Evolutionary conservation across 2,797 vertebrate species (phyloP).

Genomic region (Novumbra hubbsi): DNA sequence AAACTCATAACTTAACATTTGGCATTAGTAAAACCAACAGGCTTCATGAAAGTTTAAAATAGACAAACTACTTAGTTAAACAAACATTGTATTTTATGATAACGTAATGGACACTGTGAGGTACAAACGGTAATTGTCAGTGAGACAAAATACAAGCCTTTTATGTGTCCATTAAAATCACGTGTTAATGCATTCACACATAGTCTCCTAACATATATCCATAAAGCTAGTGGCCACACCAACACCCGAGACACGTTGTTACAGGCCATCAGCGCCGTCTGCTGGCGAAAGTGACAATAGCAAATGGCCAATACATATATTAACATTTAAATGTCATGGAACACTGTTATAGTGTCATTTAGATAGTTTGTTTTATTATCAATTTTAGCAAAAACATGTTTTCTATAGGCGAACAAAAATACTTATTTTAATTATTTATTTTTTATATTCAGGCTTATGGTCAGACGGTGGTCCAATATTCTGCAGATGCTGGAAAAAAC

Average conservation of each 20-base stretch:
- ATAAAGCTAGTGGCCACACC: neutral
- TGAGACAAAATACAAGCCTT: slow-evolving; percentile 29
- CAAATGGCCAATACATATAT: neutral
- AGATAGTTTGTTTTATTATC: neutral
- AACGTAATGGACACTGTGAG: neutral
- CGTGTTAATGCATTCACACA: slow-evolving; percentile 21
- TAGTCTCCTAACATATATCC: neutral
- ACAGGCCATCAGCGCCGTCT: slow-evolving; percentile 73
- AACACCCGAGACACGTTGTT: slow-evolving; percentile 31
- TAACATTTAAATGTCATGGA: neutral
- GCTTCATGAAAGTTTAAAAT: neutral
- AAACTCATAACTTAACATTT: neutral
- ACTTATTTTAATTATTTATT: neutral
- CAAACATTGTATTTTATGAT: neutral
- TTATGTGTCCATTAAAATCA: slow-evolving; percentile 29
- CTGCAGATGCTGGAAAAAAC: neutral
- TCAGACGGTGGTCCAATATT: neutral
- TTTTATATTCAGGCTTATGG: neutral
- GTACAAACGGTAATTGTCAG: neutral
- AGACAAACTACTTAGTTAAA: neutral
- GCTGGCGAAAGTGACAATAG: slow-evolving; percentile 45
- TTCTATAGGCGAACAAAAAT: neutral
- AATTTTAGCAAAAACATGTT: neutral
- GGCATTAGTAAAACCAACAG: neutral
- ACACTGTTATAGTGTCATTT: neutral